These are phyloP conservation scores for Aurelia coerulea DNA, from an alignment of 30 jellyfish, hydroid and myxozoan species.

Conservation along the genomic window DNA sequence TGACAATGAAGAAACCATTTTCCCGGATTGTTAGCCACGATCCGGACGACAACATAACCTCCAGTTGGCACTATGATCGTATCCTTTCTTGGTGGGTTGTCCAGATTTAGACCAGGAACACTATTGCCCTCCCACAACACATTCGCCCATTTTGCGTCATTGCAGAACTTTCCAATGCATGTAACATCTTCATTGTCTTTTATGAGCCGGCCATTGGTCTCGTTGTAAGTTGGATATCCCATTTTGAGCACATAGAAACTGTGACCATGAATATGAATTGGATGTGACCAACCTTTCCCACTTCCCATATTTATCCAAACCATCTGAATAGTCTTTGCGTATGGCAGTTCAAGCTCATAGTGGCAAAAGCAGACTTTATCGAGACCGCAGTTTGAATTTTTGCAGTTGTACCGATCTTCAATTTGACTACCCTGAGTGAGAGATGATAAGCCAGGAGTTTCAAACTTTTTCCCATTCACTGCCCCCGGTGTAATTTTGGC, in stretches of 20 bases:
- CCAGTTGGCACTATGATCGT: constrained; percentile 91
- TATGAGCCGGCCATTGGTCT: constrained; percentile 68
- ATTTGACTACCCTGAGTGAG: constrained; percentile 79
- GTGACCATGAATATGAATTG: constrained; percentile 90
- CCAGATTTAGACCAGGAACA: constrained; percentile 85
- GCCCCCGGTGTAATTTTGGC: constrained; percentile 87
- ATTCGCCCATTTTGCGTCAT: constrained; percentile 79
- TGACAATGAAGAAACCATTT: constrained; percentile 98
- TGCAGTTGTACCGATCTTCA: constrained; percentile 79
- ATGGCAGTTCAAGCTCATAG: constrained; percentile 72
- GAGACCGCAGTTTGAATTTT: constrained; percentile 76
- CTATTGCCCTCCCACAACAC: constrained; percentile 65
- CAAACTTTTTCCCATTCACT: constrained; percentile 87
- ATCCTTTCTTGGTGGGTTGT: constrained; percentile 87
- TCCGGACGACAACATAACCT: constrained; percentile 91
- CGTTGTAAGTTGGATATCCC: constrained; percentile 80
- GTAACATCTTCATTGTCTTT: constrained; percentile 73
- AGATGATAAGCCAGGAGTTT: constrained; percentile 84
- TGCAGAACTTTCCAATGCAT: constrained; percentile 88
- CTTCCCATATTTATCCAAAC: constrained; percentile 83
- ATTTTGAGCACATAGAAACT: constrained; percentile 83
- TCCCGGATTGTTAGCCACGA: constrained; percentile 94
- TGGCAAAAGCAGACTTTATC: constrained; percentile 91
- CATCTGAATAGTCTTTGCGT: constrained; percentile 83
- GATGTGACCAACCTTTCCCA: constrained; percentile 98